Evolutionary conservation across 2,113 vertebrate species (phyloP), one percentile per base, ranked within the genome.

Genomic region (Boleophthalmus pectinirostris): DNA sequence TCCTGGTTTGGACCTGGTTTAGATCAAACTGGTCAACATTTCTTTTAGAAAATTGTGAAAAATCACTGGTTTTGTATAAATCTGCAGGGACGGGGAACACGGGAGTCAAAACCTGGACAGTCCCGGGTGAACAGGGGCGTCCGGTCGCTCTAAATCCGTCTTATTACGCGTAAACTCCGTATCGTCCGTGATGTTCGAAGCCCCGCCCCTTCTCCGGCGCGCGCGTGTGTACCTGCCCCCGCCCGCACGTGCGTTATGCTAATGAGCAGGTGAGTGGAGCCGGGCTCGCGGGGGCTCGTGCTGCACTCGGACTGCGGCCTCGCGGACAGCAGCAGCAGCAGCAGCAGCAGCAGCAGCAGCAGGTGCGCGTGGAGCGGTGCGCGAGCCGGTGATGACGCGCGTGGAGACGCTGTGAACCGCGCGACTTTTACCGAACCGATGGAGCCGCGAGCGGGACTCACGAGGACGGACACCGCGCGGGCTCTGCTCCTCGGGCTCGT

Each of bases 231-330:
- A 15, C 38, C 20, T 9, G 51, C 20, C 51, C 10, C 7, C 51
- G n/a, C n/a, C 57, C 71, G 57, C 64, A 33, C 51, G 53, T 45
- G 47, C 73, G 21, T 93, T 93, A 94, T 94, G 92, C 74, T 90
- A 94, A 94, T 94, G 78, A 87, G 76, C 64, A 82, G 79, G 85
- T 82, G 79, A 43, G 29, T 38, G 61, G 69, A n/a, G 35, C 60
- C 70, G 79, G 66, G 88, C 77, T 88, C 85, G 87, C 85, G 80
- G 84, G n/a, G 76, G 84, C 86, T 77, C 86, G 68, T 61, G 57
- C 72, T 78, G 81, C 67, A 77, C 79, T 29, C 61, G 33, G 18
- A 70, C 80, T 71, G 65, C 73, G 88, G 64, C 81, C 82, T 83
- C 86, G 89, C 89, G 91, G 86, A 90, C 13, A 60, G 57, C 25